Conservation (phyloP, 2,888 invertebrate genomes). For the Rhabditoides inermis region DNA sequence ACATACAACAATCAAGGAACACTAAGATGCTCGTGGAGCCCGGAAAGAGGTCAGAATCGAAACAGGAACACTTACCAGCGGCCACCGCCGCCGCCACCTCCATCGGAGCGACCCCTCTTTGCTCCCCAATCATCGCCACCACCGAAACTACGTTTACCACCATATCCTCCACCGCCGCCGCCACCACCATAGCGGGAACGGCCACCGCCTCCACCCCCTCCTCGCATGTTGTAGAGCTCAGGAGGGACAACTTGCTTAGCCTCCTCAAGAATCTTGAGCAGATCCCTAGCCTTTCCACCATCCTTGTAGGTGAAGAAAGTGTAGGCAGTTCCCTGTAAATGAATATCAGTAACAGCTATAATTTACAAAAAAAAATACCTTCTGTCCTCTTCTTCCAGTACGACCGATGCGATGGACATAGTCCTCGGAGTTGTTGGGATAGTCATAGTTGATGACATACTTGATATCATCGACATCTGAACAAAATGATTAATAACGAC, state of each 20-base stretch:
- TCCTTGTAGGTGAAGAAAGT: constrained; percentile 88
- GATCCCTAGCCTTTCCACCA: constrained; percentile 73
- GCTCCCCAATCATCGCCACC: constrained; percentile 65
- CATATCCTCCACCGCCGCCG: no score
- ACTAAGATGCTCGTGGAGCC: not conserved
- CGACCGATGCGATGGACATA: constrained; percentile 93
- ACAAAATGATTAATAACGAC: constrained; percentile 29
- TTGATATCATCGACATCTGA: constrained; percentile 92
- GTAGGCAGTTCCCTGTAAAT: constrained; percentile 68
- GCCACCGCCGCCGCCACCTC: constrained; percentile 11
- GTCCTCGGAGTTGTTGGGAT: constrained; percentile 90
- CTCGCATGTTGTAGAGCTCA: no score
- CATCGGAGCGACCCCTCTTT: constrained; percentile 15
- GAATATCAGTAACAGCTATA: not conserved
- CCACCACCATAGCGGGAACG: no score
- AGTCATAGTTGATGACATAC: constrained; percentile 92
- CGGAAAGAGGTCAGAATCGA: not conserved
- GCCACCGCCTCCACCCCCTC: no score
- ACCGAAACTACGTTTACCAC: no score
- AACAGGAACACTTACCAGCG: constrained; percentile 7
- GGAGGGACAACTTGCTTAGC: constrained; percentile 79
- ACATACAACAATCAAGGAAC: not conserved
- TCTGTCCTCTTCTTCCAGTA: constrained; percentile 81
- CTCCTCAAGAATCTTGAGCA: constrained; percentile 74
- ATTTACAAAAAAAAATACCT: constrained; percentile 56